Conservation (phyloP, 2,113 vertebrate genomes). For the Dasyurus viverrinus region DNA sequence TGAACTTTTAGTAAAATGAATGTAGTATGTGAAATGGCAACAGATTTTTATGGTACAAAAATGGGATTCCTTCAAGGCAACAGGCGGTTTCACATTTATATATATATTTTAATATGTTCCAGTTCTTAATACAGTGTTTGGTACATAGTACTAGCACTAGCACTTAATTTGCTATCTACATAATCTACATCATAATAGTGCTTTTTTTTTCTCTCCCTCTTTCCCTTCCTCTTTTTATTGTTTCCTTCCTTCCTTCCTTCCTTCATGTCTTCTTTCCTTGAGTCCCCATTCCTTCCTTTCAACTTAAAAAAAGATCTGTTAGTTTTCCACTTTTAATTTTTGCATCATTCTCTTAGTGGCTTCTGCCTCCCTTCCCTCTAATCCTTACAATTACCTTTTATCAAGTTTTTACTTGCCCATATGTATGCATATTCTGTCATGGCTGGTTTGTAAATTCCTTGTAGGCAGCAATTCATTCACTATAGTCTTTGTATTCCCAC, state of each 20-base stretch:
- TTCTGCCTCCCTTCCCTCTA: neutral
- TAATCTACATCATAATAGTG: neutral
- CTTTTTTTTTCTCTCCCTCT: neutral
- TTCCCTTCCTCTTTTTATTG: no score
- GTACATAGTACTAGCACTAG: neutral
- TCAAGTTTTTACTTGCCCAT: neutral
- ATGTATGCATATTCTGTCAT: no score
- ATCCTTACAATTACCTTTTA: neutral
- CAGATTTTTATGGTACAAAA: neutral
- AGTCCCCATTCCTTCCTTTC: neutral
- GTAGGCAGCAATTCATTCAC: no score
- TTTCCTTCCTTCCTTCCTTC: no score
- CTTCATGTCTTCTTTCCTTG: no score
- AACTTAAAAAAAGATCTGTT: neutral
- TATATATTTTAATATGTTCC: neutral
- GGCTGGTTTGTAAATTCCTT: no score
- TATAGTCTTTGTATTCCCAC: no score
- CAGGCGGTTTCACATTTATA: neutral
- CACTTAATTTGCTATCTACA: neutral
- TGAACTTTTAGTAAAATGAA: neutral
- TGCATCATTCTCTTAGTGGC: neutral
- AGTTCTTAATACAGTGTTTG: neutral
- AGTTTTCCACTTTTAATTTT: neutral
- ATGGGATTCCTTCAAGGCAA: neutral
- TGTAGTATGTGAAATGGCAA: neutral